Evolutionary conservation across 2,113 vertebrate species (phyloP).

Genomic region (Petrocephalus zakoni): DNA sequence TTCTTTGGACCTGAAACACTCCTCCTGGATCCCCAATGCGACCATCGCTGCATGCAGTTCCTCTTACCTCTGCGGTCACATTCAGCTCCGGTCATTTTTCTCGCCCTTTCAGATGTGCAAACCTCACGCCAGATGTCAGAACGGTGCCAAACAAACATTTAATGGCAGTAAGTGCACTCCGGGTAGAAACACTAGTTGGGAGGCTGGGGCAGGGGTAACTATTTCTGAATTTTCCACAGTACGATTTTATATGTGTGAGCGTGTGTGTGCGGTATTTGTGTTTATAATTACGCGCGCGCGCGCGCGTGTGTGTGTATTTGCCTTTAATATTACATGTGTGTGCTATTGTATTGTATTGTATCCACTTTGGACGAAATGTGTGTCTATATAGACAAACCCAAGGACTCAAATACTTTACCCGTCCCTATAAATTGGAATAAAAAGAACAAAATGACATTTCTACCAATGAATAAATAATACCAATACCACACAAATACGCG

Average conservation of each 20-base stretch:
- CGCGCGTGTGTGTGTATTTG: too few relatives aligned
- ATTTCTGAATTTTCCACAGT: not conserved
- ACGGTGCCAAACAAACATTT: too few relatives aligned
- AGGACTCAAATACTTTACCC: not conserved
- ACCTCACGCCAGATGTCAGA: not conserved
- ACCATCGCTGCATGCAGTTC: not conserved
- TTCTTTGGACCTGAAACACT: not conserved
- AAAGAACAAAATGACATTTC: not conserved
- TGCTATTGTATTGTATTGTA: too few relatives aligned
- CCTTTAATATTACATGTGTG: too few relatives aligned
- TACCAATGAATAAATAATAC: not conserved
- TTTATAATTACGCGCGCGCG: not conserved
- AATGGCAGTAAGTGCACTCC: not conserved
- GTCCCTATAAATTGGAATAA: not conserved
- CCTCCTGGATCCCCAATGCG: not conserved
- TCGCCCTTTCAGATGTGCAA: not conserved
- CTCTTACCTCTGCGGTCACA: not conserved
- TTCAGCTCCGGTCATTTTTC: not conserved
- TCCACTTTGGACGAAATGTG: not conserved
- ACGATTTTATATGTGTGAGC: not conserved
- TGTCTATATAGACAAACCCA: not conserved
- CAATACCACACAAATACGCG: not conserved
- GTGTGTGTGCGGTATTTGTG: too few relatives aligned
- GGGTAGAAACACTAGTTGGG: not conserved
- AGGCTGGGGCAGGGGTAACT: not conserved